Evolutionary conservation across 2,888 invertebrate genomes (phyloP), one percentile per base, ranked within the genome.

Genomic region (Cacoxenus indagator): DNA sequence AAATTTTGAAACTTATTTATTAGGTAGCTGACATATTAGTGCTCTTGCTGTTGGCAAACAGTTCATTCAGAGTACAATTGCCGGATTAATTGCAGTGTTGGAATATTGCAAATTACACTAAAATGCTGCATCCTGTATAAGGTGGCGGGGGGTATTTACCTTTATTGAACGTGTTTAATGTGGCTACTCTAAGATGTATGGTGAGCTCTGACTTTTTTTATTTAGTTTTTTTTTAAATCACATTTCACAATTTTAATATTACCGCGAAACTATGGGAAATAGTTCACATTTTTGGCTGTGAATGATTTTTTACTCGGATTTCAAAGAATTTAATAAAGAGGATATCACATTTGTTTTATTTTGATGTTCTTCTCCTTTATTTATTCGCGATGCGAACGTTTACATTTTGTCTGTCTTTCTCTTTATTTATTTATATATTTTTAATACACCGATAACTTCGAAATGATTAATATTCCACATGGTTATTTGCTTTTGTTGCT

Each of bases 221-320:
- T 29, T 31, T 31, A 19, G 17, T 2, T 59, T 29, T 59, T n/a
- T n/a, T n/a, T n/a, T n/a, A n/a, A n/a, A 59, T 59, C 59, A 59
- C 59, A 59, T 59, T 17, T 59, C 59, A 59, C 59, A 31, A 31
- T 59, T 59, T 19, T n/a, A 29, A 59, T n/a, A 54, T 26, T 24
- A 24, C 14, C 14, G 51, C 51, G 14, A 37, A 11, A 37, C 37
- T 37, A 11, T n/a, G n/a, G n/a, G n/a, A n/a, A n/a, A n/a, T n/a
- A n/a, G n/a, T n/a, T n/a, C n/a, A n/a, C n/a, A n/a, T n/a, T n/a
- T n/a, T n/a, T n/a, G 8, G 37, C 37, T 14, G 37, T 8, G 37
- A 37, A 37, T 37, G 9, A 37, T 14, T 11, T 37, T 37, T 37
- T 37, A 2, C 14, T 37, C 8, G 5, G 5, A 1, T 11, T 4